A percentile compares a stretch with the other conserved stretches of the same genome.
Conservation (phyloP, 1,140 invertebrate genomes). For the Halyomorpha halys region DNA sequence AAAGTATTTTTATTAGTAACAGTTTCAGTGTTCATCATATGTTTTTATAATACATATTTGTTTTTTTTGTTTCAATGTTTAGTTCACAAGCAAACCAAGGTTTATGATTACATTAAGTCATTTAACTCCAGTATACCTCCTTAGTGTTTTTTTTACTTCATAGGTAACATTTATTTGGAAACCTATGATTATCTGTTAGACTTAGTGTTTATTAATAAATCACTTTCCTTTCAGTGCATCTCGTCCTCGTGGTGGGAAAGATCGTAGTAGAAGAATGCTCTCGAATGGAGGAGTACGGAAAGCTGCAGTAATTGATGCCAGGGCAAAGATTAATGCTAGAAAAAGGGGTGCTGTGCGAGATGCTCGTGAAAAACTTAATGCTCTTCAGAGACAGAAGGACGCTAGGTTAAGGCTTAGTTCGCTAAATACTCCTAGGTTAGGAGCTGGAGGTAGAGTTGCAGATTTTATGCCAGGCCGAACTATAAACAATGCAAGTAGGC, state of each 20-base stretch:
- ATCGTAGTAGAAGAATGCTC: background rate
- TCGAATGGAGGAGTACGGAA: background rate
- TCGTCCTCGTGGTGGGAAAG: background rate
- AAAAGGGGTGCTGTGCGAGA: constrained; percentile 52
- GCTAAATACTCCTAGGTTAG: constrained; percentile 28
- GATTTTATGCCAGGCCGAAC: background rate
- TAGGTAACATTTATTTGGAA: no score
- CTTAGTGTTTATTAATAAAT: background rate
- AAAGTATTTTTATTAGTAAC: no score
- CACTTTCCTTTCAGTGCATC: background rate
- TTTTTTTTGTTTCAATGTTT: no score
- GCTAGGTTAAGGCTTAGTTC: constrained; percentile 48
- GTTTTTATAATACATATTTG: no score
- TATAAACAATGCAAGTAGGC: background rate
- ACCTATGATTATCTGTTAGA: background rate
- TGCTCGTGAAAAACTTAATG: constrained; percentile 55
- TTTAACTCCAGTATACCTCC: no score
- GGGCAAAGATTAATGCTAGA: constrained; percentile 57
- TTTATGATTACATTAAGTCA: no score
- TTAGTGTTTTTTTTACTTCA: no score
- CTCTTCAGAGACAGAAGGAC: constrained; percentile 53
- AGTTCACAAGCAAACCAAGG: no score
- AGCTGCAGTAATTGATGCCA: constrained; percentile 45
- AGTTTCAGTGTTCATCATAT: no score
- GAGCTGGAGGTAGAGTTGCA: constrained; percentile 18